Evolutionary conservation across 2,797 vertebrate genomes (phyloP).

Genomic region (Sciurus vulgaris): DNA sequence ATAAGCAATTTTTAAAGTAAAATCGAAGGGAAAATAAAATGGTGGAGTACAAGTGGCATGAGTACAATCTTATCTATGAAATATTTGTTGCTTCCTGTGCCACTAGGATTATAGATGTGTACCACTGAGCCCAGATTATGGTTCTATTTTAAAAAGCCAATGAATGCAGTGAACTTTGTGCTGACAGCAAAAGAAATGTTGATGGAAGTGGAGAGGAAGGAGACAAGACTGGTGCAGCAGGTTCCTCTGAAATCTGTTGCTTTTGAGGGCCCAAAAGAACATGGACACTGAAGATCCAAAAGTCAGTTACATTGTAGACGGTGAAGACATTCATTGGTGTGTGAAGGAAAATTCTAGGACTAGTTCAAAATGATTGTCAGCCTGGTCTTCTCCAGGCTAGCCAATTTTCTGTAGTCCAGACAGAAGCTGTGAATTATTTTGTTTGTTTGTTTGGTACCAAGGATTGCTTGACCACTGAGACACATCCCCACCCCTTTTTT

Average conservation of each 20-base stretch:
- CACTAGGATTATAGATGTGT: too few species aligned
- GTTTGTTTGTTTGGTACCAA: too few species aligned
- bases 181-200: not conserved
- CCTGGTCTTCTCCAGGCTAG: not conserved
- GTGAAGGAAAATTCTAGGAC: not conserved
- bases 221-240: not conserved
- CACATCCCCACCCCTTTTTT: too few species aligned
- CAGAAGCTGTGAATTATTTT: not conserved
- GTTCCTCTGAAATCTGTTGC: not conserved
- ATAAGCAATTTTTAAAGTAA: not conserved
- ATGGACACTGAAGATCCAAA: not conserved
- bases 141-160: not conserved
- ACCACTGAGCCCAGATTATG: not conserved
- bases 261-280: not conserved
- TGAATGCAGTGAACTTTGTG: not conserved
- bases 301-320: fast-evolving
- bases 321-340: not conserved
- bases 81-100: not conserved
- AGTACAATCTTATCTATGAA: not conserved
- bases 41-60: not conserved
- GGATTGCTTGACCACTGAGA: too few species aligned
- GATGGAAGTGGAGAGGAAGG: not conserved
- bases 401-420: not conserved
- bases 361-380: too few species aligned
- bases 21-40: not conserved